phyloP scores from a whole-genome alignment of 2,797 vertebrate species.

The Gymnothorax javanicus region DNA sequence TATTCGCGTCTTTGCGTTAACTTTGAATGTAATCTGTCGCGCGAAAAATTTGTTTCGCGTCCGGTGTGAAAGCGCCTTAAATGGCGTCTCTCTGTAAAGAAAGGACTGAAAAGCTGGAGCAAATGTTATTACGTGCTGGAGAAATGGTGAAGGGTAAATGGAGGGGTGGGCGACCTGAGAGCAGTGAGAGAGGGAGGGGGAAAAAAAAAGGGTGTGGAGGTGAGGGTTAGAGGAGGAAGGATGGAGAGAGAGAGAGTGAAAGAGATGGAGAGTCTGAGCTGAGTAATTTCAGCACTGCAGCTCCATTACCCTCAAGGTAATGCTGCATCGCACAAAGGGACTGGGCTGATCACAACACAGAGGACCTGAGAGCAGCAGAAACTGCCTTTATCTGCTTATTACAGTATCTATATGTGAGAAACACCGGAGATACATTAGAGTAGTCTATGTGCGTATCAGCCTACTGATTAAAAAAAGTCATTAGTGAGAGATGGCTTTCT shows the following conservation, averaged over 20 bases:
- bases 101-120: too few relatives aligned
- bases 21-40: too few relatives aligned
- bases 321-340: slow-evolving; percentile 46
- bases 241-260: background rate
- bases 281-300: background rate
- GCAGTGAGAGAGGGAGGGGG: too few relatives aligned
- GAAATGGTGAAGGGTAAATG: too few relatives aligned
- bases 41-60: too few relatives aligned
- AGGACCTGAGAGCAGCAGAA: background rate
- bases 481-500: background rate
- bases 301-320: slow-evolving; percentile 46
- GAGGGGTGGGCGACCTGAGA: too few relatives aligned
- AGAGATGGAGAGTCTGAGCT: background rate
- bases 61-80: too few relatives aligned
- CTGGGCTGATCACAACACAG: slow-evolving; percentile 34
- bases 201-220: background rate
- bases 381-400: background rate
- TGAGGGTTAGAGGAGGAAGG: background rate
- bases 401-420: background rate
- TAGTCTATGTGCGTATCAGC: background rate
- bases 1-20: too few relatives aligned
- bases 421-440: background rate
- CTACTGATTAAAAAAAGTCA: background rate
- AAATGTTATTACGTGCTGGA: too few relatives aligned
- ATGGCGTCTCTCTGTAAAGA: too few relatives aligned